These are phyloP conservation scores for Platypus cylindrus DNA, from an alignment of 2,888 invertebrate species.

Conservation along the genomic window DNA sequence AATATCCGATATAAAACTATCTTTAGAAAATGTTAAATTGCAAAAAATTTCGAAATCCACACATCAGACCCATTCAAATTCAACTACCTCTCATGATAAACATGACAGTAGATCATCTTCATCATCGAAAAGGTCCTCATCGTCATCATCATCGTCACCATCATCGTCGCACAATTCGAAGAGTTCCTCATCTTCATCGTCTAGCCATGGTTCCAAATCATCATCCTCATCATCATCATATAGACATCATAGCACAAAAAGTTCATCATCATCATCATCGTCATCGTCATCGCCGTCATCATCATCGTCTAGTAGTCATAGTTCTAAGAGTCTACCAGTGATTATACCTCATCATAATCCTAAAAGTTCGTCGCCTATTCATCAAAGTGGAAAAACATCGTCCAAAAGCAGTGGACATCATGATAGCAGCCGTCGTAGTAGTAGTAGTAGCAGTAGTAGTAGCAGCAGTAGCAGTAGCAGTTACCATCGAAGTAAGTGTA, in stretches of 20 bases:
- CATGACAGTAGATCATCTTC: constrained; percentile 16
- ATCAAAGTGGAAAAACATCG: constrained; percentile 5
- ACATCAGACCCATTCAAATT: constrained; percentile 10
- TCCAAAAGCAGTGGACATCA: constrained; percentile 7
- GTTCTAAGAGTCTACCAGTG: constrained; percentile 3
- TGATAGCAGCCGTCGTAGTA: constrained; percentile 8
- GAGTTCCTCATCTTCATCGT: constrained; percentile 5
- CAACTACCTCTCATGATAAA: constrained; percentile 15
- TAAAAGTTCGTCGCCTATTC: constrained; percentile 7
- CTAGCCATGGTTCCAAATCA: constrained; percentile 12
- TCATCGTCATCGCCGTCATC: neutral
- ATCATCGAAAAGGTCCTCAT: constrained; percentile 8
- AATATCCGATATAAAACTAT: constrained; percentile 16
- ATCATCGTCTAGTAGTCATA: constrained; percentile 6
- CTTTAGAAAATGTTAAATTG: constrained; percentile 17
- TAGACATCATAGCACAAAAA: constrained; percentile 7
- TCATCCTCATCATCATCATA: constrained; percentile 7
- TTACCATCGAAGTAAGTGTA: constrained; percentile 9
- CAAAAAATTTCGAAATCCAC: constrained; percentile 16
- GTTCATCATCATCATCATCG: constrained; percentile 3
- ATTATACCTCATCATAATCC: constrained; percentile 7
- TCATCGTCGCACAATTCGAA: constrained; percentile 7
- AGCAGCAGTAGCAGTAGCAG: constrained; percentile 2
- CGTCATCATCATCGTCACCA: constrained; percentile 5
- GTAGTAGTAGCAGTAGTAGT: too few relatives aligned